A percentile compares a stretch with the other conserved stretches of the same genome.
phyloP scores from a whole-genome alignment of 1,140 invertebrate species.

The Drosophila takahashii region DNA sequence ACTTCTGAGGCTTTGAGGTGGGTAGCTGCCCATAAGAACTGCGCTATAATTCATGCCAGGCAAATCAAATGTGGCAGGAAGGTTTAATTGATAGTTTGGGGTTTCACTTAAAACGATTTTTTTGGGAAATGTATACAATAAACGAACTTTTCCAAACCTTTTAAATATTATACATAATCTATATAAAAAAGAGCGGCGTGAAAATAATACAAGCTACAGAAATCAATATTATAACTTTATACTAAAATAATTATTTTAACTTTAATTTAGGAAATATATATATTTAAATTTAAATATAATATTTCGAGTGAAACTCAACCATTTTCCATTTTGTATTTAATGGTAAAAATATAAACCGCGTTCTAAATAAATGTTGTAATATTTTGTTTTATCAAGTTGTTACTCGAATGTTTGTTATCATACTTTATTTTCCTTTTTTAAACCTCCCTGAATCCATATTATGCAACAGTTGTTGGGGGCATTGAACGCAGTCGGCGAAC shows the following conservation, averaged over 20 bases:
- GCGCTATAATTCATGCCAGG: constrained; percentile 23
- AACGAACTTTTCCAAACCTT: background rate
- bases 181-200: no score
- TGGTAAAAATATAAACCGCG: no score
- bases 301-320: no score
- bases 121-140: background rate
- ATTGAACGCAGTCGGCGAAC: constrained; percentile 21
- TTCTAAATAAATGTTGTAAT: no score
- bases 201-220: background rate
- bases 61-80: constrained; percentile 49
- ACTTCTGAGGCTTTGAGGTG: constrained; percentile 15
- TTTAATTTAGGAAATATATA: no score
- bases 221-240: no score
- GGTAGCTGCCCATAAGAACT: constrained; percentile 11
- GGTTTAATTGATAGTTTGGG: constrained; percentile 36
- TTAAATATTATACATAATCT: no score
- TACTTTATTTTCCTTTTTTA: background rate
- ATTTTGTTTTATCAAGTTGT: background rate
- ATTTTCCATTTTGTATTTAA: no score
- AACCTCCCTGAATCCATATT: constrained; percentile 1
- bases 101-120: constrained; percentile 4
- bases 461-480: constrained; percentile 45
- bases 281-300: no score
- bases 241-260: no score
- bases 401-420: no score